These are phyloP conservation scores for Corythaeola cristata DNA, from an alignment of 2,113 vertebrate species.

Conservation along the genomic window DNA sequence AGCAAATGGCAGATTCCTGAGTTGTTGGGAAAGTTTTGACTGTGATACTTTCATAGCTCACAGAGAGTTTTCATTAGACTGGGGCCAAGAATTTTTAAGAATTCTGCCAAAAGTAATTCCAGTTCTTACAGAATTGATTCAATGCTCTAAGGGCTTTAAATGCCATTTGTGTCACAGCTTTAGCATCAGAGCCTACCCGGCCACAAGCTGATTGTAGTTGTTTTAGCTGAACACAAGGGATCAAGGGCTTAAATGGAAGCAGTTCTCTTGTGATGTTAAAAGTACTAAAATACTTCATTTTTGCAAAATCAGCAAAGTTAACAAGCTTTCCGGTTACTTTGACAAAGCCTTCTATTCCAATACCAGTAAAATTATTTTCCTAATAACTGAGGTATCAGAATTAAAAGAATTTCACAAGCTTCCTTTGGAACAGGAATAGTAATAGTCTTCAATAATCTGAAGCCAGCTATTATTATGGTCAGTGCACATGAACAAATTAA, in stretches of 20 bases:
- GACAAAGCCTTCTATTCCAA: conserved; percentile 16
- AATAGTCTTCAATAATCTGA: neutral
- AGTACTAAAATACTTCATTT: neutral
- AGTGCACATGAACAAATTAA: conserved; percentile 13
- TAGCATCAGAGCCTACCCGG: neutral
- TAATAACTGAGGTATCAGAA: neutral
- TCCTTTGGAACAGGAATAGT: neutral
- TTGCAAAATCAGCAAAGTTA: conserved; percentile 14
- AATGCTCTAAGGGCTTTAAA: neutral
- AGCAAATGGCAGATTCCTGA: neutral
- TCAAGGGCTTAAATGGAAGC: conserved; percentile 11
- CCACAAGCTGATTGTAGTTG: neutral
- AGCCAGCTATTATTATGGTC: neutral
- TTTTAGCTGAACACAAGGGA: neutral
- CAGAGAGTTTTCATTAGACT: neutral
- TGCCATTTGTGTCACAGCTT: neutral
- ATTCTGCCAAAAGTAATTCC: neutral
- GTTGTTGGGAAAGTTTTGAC: neutral
- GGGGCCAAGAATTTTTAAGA: neutral
- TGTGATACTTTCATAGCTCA: neutral
- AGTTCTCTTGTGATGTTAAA: neutral
- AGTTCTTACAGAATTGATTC: neutral
- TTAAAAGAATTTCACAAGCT: conserved; percentile 13
- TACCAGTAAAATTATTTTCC: neutral
- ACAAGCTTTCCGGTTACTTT: neutral